Evolutionary conservation across 2,113 vertebrate species (phyloP).

Genomic region (Arvicanthis niloticus): DNA sequence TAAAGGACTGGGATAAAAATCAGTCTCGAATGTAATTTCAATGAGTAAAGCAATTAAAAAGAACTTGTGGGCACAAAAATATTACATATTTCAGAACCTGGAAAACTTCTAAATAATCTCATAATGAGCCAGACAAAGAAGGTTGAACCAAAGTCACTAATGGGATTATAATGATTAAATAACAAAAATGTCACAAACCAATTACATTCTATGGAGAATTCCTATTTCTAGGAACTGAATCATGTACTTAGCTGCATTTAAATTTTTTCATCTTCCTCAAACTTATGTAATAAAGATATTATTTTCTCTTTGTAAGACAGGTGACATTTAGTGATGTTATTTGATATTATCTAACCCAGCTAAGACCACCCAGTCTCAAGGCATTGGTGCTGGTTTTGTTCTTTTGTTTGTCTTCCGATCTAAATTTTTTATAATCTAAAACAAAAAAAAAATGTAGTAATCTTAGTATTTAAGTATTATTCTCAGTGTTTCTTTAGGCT

Average conservation of each 20-base stretch:
- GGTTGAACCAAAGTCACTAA: neutral
- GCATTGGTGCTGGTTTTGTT: neutral
- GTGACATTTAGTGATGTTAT: neutral
- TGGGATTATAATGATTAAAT: neutral
- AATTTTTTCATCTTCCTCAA: neutral
- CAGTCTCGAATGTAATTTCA: conserved; percentile 22
- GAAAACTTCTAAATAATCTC: neutral
- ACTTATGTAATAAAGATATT: neutral
- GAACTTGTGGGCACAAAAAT: neutral
- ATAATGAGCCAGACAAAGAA: neutral
- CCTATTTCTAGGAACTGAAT: neutral
- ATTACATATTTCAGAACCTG: neutral
- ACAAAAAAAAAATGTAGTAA: neutral
- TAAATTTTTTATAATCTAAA: conserved; percentile 17
- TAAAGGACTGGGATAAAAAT: neutral
- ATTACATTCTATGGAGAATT: neutral
- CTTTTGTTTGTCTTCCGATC: neutral
- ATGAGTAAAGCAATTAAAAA: conserved; percentile 36
- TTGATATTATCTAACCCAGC: neutral
- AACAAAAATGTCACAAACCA: neutral
- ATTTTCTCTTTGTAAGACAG: neutral
- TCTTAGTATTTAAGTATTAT: conserved; percentile 5
- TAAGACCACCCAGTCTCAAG: neutral
- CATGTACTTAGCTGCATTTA: neutral
- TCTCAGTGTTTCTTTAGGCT: neutral